Conservation (phyloP, 2,797 vertebrate species). For the Onychomys leucogaster region DNA sequence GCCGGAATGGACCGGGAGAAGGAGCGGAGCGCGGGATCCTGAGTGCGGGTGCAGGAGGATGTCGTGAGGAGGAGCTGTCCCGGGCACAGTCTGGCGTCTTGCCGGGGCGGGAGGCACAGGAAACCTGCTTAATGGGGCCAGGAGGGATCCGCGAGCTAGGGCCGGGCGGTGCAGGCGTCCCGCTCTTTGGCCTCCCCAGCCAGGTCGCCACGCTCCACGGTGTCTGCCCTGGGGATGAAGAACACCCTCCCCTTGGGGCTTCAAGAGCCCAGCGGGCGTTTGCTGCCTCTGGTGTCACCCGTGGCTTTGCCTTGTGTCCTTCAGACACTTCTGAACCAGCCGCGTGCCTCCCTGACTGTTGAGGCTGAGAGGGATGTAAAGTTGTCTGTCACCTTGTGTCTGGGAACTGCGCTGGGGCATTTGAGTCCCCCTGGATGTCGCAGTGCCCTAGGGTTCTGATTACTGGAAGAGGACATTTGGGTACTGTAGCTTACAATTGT, state of each 20-base stretch:
- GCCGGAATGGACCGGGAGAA: neutral
- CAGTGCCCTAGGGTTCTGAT: neutral
- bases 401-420: neutral
- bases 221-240: neutral
- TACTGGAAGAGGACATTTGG: neutral
- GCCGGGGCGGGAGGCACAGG: slow-evolving; percentile 29
- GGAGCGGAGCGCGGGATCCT: neutral
- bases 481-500: slow-evolving; percentile 11
- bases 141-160: slow-evolving; percentile 40
- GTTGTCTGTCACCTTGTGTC: neutral
- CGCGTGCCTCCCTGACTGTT: neutral
- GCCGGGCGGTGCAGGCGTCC: neutral
- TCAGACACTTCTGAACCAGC: neutral
- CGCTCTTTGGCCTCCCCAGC: neutral
- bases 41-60: neutral
- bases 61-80: neutral
- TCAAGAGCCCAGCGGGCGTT: neutral
- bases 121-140: slow-evolving; percentile 11
- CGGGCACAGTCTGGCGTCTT: neutral
- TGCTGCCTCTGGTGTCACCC: neutral
- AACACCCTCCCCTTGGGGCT: neutral
- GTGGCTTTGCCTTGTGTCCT: neutral
- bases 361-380: neutral
- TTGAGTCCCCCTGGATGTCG: neutral
- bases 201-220: neutral